These are phyloP conservation scores for Cephus pulcher DNA, from an alignment of 2,888 invertebrate species.

Conservation along the genomic window DNA sequence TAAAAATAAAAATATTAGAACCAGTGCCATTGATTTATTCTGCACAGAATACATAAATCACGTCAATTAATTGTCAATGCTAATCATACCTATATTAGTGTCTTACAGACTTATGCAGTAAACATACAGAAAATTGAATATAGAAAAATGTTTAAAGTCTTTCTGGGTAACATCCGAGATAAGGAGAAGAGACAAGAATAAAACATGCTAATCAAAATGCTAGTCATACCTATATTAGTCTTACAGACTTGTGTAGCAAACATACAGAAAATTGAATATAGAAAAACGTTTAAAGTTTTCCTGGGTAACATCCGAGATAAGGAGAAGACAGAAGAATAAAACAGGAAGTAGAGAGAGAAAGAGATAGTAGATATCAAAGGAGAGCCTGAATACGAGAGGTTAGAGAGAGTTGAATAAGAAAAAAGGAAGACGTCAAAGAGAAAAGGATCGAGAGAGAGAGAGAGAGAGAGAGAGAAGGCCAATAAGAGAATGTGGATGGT, in stretches of 20 bases:
- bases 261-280: neutral
- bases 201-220: neutral
- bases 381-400: neutral
- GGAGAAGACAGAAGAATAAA: neutral
- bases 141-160: neutral
- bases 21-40: neutral
- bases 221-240: neutral
- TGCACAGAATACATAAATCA: neutral
- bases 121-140: neutral
- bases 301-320: neutral
- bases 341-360: neutral
- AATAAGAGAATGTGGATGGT: slow-evolving; percentile 28
- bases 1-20: too few relatives aligned
- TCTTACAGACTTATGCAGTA: neutral
- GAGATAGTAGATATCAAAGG: neutral
- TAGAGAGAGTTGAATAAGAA: neutral
- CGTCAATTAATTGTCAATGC: neutral
- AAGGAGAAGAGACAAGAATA: neutral
- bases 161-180: neutral
- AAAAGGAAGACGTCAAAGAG: neutral
- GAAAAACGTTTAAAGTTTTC: neutral
- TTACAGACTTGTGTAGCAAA: neutral
- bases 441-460: neutral
- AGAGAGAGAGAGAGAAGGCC: neutral
- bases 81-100: neutral